Conservation (phyloP, 2,797 vertebrate genomes). For the Pygocentrus nattereri region DNA sequence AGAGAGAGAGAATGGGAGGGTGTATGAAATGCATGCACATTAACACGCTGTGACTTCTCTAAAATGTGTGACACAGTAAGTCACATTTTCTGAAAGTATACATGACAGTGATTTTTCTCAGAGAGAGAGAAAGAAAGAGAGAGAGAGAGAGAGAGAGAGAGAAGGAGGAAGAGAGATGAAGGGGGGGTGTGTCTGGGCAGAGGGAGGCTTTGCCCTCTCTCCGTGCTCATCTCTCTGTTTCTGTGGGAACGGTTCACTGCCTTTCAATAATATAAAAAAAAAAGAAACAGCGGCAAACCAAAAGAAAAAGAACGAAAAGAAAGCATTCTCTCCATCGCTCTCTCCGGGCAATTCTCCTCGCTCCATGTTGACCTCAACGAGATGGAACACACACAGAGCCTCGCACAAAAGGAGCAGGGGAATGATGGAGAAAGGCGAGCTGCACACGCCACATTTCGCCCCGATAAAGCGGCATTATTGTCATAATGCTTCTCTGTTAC, state of each 20-base stretch:
- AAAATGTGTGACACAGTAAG: conserved; percentile 28
- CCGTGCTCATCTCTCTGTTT: conserved; percentile 74
- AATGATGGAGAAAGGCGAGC: conserved; percentile 54
- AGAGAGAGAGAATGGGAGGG: conserved; percentile 2
- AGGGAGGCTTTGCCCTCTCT: conserved; percentile 74
- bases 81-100: conserved; percentile 45
- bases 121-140: not conserved
- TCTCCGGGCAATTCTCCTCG: conserved; percentile 67
- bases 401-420: conserved; percentile 58
- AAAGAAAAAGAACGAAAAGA: conserved; percentile 55
- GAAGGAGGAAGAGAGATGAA: too few species aligned
- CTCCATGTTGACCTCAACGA: conserved; percentile 63
- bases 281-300: conserved; percentile 55
- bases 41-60: conserved; percentile 30
- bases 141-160: not conserved
- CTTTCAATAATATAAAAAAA: conserved; percentile 74
- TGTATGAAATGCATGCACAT: conserved; percentile 4
- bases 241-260: conserved; percentile 76
- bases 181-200: conserved; percentile 67
- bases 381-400: conserved; percentile 58
- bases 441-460: conserved; percentile 57
- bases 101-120: conserved; percentile 30
- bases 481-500: conserved; percentile 52
- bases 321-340: conserved; percentile 60
- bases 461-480: conserved; percentile 55